Evolutionary conservation across 2,888 invertebrate species (phyloP).

Genomic region (Eupithecia vulgata): DNA sequence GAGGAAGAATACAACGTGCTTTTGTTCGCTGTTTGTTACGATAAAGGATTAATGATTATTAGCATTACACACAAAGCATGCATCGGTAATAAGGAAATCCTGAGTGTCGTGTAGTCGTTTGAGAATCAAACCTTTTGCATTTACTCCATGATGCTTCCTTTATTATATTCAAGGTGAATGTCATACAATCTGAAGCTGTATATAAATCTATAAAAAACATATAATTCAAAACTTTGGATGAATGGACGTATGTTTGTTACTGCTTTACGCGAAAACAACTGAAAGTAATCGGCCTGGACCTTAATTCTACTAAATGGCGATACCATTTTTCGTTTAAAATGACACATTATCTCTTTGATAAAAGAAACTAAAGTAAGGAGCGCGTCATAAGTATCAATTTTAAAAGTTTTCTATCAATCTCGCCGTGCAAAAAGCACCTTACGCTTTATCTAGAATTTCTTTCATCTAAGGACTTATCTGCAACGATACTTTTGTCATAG

Average conservation of each 20-base stretch:
- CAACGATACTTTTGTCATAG: too few species aligned
- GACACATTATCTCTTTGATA: too few species aligned
- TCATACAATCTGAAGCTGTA: not conserved
- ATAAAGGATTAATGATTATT: not conserved
- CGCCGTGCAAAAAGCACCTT: too few species aligned
- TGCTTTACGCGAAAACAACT: not conserved
- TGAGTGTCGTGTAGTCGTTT: not conserved
- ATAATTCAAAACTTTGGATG: not conserved
- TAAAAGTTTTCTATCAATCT: too few species aligned
- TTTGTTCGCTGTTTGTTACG: not conserved
- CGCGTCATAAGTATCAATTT: too few species aligned
- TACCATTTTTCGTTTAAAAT: too few species aligned
- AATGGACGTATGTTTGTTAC: not conserved
- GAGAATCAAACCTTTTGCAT: not conserved
- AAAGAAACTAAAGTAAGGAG: too few species aligned
- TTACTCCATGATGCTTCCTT: not conserved
- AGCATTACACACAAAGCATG: not conserved
- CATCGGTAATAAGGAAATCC: conserved; percentile 1
- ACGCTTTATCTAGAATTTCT: too few species aligned
- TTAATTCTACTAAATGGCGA: too few species aligned
- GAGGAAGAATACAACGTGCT: not conserved
- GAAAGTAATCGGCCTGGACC: too few species aligned
- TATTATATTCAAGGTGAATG: conserved; percentile 2
- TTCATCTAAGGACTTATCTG: too few species aligned
- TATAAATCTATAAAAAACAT: not conserved